Percentiles rank a stretch among this genome's conserved stretches.
Evolutionary conservation across 2,888 invertebrate genomes (phyloP).

Genomic region (Lasioglossum vierecki): DNA sequence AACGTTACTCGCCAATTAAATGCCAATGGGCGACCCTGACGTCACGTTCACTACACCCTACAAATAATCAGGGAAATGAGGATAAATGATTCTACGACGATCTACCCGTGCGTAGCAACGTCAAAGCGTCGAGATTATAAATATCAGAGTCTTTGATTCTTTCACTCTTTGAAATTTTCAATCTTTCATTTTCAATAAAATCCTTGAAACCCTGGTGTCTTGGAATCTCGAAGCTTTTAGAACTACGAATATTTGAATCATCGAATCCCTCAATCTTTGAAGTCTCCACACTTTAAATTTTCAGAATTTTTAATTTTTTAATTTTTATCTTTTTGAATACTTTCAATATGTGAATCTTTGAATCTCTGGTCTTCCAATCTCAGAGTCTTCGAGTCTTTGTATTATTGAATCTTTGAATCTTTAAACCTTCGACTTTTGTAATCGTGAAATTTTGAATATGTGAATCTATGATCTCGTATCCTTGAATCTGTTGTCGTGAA

Average conservation of each 20-base stretch:
- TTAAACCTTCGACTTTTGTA: neutral
- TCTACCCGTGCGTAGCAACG: neutral
- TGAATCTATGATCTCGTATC: neutral
- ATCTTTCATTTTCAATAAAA: neutral
- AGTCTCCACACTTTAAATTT: neutral
- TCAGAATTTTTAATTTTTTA: neutral
- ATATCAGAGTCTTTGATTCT: neutral
- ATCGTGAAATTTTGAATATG: neutral
- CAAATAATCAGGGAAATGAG: neutral
- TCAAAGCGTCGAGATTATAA: neutral
- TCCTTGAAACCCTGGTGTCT: neutral
- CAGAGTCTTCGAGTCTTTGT: neutral
- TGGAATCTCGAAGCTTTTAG: neutral
- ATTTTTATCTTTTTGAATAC: neutral
- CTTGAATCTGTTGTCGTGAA: neutral
- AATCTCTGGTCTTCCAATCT: neutral
- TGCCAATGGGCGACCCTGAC: conserved; percentile 37
- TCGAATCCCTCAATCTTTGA: neutral
- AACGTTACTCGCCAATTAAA: conserved; percentile 62
- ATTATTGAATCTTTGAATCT: neutral
- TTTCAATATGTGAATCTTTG: neutral
- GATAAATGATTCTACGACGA: neutral
- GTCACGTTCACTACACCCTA: conserved; percentile 2
- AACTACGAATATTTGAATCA: neutral
- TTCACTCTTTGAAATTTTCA: neutral